These are phyloP conservation scores for Sphaeridia pumilis DNA, from an alignment of 2,888 invertebrate genomes.

Conservation along the genomic window DNA sequence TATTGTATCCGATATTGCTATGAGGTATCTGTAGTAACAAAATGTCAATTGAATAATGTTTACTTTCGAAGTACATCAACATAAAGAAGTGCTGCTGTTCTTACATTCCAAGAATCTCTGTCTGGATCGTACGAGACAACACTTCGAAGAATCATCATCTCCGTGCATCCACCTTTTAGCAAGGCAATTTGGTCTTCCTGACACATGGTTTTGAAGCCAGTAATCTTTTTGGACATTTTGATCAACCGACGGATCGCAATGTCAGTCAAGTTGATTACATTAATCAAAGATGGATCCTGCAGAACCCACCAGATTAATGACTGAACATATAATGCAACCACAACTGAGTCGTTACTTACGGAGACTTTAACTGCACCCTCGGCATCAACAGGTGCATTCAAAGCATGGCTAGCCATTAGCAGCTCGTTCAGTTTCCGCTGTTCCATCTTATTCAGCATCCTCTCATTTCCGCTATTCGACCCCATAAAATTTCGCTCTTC, in stretches of 20 bases:
- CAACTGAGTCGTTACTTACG: constrained; percentile 10
- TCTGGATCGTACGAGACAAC: constrained; percentile 84
- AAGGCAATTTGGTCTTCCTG: constrained; percentile 84
- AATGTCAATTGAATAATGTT: neutral
- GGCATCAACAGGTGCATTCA: constrained; percentile 71
- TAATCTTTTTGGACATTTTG: constrained; percentile 49
- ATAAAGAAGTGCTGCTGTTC: neutral
- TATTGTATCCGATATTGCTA: constrained; percentile 57
- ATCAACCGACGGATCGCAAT: constrained; percentile 71
- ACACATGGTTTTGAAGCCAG: constrained; percentile 81
- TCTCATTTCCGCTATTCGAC: constrained; percentile 40
- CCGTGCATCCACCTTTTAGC: constrained; percentile 86
- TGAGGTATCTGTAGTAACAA: constrained; percentile 55
- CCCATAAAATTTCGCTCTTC: constrained; percentile 40
- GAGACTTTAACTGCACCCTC: constrained; percentile 43
- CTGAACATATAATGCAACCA: neutral
- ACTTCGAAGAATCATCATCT: constrained; percentile 89
- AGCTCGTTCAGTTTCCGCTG: constrained; percentile 70
- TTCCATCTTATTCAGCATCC: constrained; percentile 65
- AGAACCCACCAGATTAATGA: neutral
- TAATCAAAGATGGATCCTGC: constrained; percentile 50
- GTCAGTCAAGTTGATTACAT: constrained; percentile 80
- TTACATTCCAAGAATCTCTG: constrained; percentile 68
- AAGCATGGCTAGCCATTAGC: constrained; percentile 71
- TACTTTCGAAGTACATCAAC: neutral